Percentiles rank a stretch among this genome's conserved stretches.
phyloP scores from a whole-genome alignment of 1,140 invertebrate species.

The Drosophila triauraria region DNA sequence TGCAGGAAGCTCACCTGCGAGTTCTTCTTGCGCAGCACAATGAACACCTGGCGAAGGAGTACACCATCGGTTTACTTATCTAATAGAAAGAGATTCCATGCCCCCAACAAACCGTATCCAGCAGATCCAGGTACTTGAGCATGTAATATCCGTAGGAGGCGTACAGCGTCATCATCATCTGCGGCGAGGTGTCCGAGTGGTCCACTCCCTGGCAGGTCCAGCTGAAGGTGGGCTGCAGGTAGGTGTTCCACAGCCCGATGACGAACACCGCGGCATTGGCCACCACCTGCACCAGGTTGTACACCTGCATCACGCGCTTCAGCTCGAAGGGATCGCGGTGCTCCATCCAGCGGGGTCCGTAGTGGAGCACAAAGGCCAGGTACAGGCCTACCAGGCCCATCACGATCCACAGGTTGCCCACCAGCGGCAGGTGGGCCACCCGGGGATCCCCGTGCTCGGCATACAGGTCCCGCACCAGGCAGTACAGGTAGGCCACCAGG shows the following conservation, averaged over 20 bases:
- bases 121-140: conserved; percentile 87
- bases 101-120: conserved; percentile 86
- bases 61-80: background rate
- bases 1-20: conserved; percentile 93
- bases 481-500: conserved; percentile 48
- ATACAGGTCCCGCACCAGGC: conserved; percentile 54
- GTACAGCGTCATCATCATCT: conserved; percentile 86
- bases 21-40: conserved; percentile 92
- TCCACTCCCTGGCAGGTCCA: conserved; percentile 89
- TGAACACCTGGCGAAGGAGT: conserved; percentile 87
- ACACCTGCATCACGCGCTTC: conserved; percentile 89
- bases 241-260: conserved; percentile 85
- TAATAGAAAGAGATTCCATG: background rate
- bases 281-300: conserved; percentile 91
- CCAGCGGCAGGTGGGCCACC: conserved; percentile 68
- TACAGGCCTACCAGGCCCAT: conserved; percentile 88
- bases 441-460: conserved; percentile 73
- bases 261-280: conserved; percentile 88
- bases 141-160: conserved; percentile 87
- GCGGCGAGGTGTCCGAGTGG: conserved; percentile 85
- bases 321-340: conserved; percentile 90
- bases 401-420: conserved; percentile 86
- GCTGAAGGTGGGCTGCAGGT: conserved; percentile 87
- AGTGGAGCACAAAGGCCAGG: conserved; percentile 86
- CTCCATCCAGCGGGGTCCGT: conserved; percentile 91